Conservation (phyloP, 2,113 vertebrate species). For the Sinocyclocheilus rhinocerous region DNA sequence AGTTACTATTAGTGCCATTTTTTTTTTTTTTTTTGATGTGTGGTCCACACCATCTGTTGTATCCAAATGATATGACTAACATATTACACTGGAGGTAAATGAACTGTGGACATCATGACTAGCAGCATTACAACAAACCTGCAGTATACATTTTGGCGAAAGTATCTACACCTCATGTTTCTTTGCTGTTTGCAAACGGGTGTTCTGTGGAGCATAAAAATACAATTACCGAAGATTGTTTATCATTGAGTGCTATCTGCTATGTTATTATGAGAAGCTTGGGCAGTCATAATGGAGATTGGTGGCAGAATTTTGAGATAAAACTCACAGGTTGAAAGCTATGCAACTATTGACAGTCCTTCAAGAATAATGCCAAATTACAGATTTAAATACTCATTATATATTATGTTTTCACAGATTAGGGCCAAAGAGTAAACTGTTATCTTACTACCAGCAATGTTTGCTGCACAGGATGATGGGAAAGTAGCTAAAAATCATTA, state of each 20-base stretch:
- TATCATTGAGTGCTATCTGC: not conserved
- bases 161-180: not conserved
- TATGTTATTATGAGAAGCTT: not conserved
- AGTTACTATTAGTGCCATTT: not conserved
- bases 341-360: not conserved
- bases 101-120: constrained; percentile 5
- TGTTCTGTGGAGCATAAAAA: constrained; percentile 2
- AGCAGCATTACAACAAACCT: not conserved
- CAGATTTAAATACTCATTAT: not conserved
- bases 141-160: not conserved
- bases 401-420: not conserved
- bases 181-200: not conserved
- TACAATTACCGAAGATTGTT: constrained; percentile 9
- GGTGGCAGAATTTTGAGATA: not conserved
- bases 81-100: not conserved
- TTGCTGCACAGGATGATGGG: not conserved
- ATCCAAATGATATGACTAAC: not conserved
- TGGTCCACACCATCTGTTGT: constrained; percentile 12
- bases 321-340: not conserved
- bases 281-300: not conserved
- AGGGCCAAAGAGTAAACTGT: not conserved
- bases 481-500: not conserved
- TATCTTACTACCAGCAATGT: not conserved
- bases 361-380: not conserved
- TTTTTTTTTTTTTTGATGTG: not conserved